Evolutionary conservation across 1,140 invertebrate species (phyloP).

Genomic region (Rhagoletis zephyria): DNA sequence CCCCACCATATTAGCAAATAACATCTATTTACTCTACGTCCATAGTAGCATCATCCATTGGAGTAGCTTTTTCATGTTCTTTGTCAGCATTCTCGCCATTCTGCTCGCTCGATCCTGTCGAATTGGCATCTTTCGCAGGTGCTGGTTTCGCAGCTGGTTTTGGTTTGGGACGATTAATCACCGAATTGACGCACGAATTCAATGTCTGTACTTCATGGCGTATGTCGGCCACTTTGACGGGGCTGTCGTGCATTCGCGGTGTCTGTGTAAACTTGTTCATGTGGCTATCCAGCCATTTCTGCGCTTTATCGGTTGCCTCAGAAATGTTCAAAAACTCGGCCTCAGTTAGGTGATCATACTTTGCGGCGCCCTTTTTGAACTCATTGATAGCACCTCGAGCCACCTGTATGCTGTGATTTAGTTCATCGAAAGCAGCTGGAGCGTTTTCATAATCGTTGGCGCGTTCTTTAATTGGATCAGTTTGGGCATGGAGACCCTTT

Average conservation of each 20-base stretch:
- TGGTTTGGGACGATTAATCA: conserved; percentile 72
- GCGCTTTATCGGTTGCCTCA: conserved; percentile 76
- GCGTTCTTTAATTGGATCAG: conserved; percentile 88
- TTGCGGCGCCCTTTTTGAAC: conserved; percentile 80
- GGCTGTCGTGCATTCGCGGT: conserved; percentile 79
- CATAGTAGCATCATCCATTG: conserved; percentile 59
- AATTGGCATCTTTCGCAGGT: conserved; percentile 64
- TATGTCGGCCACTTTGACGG: conserved; percentile 84
- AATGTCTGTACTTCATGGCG: conserved; percentile 78
- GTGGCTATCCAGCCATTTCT: conserved; percentile 85
- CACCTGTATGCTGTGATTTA: conserved; percentile 81
- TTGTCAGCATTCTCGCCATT: conserved; percentile 63
- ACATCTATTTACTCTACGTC: conserved; percentile 58
- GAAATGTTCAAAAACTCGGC: conserved; percentile 84
- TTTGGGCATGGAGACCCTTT: conserved; percentile 78
- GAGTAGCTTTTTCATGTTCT: conserved; percentile 56
- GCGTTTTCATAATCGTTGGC: conserved; percentile 85
- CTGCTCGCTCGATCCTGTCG: conserved; percentile 63
- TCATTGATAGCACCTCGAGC: conserved; percentile 83
- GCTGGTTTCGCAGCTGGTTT: conserved; percentile 67
- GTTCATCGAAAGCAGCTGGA: conserved; percentile 83
- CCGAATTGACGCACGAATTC: conserved; percentile 69
- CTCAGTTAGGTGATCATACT: conserved; percentile 87
- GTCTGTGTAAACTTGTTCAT: conserved; percentile 77
- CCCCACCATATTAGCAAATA: conserved; percentile 15